Evolutionary conservation across 2,888 invertebrate species (phyloP), one percentile per base, ranked within the genome.

Genomic region (Allophyes oxyacanthae): DNA sequence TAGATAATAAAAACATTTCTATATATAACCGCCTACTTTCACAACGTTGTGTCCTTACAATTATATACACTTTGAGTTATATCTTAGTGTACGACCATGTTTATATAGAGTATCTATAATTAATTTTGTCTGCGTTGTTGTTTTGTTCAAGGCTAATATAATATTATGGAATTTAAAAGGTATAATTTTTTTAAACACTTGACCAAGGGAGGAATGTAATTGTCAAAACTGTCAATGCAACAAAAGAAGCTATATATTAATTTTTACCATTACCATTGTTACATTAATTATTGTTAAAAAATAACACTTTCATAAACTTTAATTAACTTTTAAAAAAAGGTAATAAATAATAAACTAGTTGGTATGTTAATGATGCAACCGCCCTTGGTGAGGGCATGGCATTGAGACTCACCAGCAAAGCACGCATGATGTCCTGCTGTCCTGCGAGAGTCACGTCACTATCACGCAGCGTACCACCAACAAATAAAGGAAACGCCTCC

Each of bases 401-500:
- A 78, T 75, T 75, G 64, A 72, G 73, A 92, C 93, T 93, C 77
- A 94, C 93, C 92, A 93, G 82, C 84, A 92, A 82, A 71, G 86
- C 86, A 83, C 89, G 89, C 93, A 93, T 94, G 90, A 84, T 91
- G 90, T 87, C 85, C 88, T 83, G 82, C 48, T 59, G 66, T 64
- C 66, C 64, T 62, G 46, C 75, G 68, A 52, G 84, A 81, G 74
- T 73, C 85, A 92, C 93, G 92, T 88, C 93, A 91, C 92, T 83
- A 83, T 80, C 89, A 89, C 90, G 85, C 84, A 81, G 83, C 87
- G 88, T 80, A 89, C 92, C 79, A 92, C 85, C 81, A 89, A 90
- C 93, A 94, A 94, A 94, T 94, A 94, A 93, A 93, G 91, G 91
- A 89, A 87, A 83, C 82, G 77, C 83, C 88, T 87, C 90, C 88